These are phyloP conservation scores for Aphelenchoides fujianensis DNA, from an alignment of 1,140 invertebrate genomes.

Conservation along the genomic window DNA sequence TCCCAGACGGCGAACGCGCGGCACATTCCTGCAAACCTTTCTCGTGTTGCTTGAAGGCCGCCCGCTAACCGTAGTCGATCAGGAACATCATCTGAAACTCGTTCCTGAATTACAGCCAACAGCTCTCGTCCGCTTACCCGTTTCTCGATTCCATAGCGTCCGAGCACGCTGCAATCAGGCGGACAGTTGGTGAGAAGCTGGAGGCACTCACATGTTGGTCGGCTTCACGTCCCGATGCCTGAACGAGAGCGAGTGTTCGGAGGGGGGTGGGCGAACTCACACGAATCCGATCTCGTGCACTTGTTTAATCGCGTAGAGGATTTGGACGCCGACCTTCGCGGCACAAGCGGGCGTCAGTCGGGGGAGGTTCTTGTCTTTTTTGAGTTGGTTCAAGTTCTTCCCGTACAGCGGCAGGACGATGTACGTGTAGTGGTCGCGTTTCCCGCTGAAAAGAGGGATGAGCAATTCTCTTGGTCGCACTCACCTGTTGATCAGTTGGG, in stretches of 20 bases:
- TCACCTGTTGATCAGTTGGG: conserved; percentile 18
- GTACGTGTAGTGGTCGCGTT: conserved; percentile 15
- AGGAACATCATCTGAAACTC: conserved; percentile 22
- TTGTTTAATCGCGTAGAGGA: conserved; percentile 23
- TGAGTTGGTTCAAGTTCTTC: conserved; percentile 21
- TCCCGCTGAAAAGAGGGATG: background rate
- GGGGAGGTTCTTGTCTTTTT: conserved; percentile 20
- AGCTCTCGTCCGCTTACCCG: background rate
- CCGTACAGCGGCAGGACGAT: conserved; percentile 25
- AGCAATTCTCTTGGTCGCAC: too few relatives aligned
- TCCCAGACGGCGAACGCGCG: conserved; percentile 22
- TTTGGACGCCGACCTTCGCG: conserved; percentile 19
- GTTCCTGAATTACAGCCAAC: background rate
- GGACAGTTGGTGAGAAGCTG: too few relatives aligned
- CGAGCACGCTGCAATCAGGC: too few relatives aligned
- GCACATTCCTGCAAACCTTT: conserved; percentile 15
- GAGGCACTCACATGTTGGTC: too few relatives aligned
- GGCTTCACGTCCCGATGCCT: conserved; percentile 32
- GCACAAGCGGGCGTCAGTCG: conserved; percentile 15
- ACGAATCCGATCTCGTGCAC: conserved; percentile 27
- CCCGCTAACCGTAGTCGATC: conserved; percentile 4
- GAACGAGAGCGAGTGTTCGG: too few relatives aligned
- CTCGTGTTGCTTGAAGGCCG: background rate
- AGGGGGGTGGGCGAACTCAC: too few relatives aligned
- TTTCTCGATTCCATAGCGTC: conserved; percentile 17